Evolutionary conservation across 2,113 vertebrate species (phyloP), one percentile per base, ranked within the genome.

Genomic region (Aphelocoma coerulescens): DNA sequence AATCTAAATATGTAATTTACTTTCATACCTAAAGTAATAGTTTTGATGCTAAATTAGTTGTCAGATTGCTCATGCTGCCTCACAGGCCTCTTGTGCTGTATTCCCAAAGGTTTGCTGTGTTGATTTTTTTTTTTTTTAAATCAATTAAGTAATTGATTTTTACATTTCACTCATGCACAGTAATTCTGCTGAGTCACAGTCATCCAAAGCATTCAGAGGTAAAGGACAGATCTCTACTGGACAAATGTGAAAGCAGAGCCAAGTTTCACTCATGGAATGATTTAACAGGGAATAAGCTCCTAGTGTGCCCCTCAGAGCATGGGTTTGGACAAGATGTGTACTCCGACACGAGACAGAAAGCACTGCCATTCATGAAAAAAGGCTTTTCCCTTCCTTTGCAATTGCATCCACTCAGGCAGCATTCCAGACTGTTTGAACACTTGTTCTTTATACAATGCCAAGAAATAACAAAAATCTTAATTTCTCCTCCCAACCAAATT

Each of bases 381-480:
- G 22, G 9, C 5, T 51, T 75, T 66, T 61, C 57, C 22, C 21
- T 49, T 85, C 61, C 57, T 61, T 78, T 74, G 51, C 55, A 65
- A 44, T 46, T 80, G 39, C 44, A 80, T 86, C 75, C 75, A 80
- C 18, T 62, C 68, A 66, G 83, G 92, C 85, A 92, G 72, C 44
- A 59, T 61, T 91, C 93, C 95, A 96, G 90, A 69, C 27, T 93
- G 33, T 71, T 95, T 77, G 79, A 96, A 92, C 85, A 57, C 48
- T 88, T 93, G 91, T 68, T 92, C 81, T 85, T 91, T 87, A 55
- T 18, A 67, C 57, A 80, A 14, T 52, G 93, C 93, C 85, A 96
- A 86, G 75, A 90, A 95, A 86, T 10, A 84, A 67, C 26, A 72
- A 49, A 88, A 77, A 23, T 4, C 5, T 46, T 63, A 51, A 66